Conservation (phyloP, 1,140 invertebrate species). For the Melitaea cinxia region DNA sequence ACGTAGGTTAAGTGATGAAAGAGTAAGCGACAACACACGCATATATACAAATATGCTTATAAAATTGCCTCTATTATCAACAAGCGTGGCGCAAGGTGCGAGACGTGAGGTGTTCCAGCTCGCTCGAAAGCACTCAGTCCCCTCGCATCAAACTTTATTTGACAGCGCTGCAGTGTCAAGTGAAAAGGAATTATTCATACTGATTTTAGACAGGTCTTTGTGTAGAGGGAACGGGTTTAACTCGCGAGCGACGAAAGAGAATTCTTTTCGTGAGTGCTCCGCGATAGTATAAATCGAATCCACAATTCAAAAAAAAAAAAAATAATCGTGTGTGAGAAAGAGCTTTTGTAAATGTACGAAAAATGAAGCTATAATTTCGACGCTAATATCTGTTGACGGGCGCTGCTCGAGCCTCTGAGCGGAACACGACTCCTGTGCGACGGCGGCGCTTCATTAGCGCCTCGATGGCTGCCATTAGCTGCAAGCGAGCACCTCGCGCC, state of each 20-base stretch:
- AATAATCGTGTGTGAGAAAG: no score
- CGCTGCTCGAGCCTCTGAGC: neutral
- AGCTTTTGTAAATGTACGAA: neutral
- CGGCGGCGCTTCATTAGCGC: constrained; percentile 19
- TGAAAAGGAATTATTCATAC: constrained; percentile 20
- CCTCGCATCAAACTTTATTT: constrained; percentile 20
- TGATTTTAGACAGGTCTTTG: neutral
- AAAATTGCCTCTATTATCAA: neutral
- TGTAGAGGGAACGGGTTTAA: neutral
- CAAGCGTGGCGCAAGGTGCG: neutral
- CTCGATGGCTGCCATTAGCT: constrained; percentile 18
- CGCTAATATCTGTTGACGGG: constrained; percentile 6
- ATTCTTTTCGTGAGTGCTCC: neutral
- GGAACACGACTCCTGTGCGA: constrained; percentile 5
- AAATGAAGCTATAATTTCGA: constrained; percentile 4
- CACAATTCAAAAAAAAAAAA: neutral
- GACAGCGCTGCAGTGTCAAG: constrained; percentile 8
- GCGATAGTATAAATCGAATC: neutral
- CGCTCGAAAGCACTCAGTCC: constrained; percentile 4
- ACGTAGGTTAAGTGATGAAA: no score
- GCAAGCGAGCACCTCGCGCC: constrained; percentile 13
- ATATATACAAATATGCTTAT: no score
- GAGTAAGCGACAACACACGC: no score
- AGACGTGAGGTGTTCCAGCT: constrained; percentile 8
- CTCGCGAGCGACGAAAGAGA: neutral